phyloP scores from a whole-genome alignment of 2,113 vertebrate species.

The Arenaria interpres region DNA sequence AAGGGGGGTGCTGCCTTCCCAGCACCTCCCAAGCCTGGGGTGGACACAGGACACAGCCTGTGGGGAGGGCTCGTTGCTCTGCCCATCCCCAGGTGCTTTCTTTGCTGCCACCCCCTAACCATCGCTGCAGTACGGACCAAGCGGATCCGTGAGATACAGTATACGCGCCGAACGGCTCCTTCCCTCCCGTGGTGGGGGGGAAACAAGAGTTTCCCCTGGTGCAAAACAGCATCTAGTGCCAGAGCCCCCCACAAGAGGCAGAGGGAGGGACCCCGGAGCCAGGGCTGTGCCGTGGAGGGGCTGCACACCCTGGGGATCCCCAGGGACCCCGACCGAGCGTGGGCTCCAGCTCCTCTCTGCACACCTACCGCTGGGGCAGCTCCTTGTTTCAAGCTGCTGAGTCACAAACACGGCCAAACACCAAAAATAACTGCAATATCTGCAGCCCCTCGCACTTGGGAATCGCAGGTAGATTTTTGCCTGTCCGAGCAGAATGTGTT shows the following conservation, averaged over 20 bases:
- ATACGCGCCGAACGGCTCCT: accelerated
- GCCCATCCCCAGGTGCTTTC: background rate
- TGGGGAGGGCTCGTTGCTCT: background rate
- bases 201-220: accelerated
- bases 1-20: no score
- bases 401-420: background rate
- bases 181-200: accelerated
- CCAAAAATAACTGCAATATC: background rate
- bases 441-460: background rate
- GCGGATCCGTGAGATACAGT: accelerated
- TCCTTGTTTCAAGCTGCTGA: background rate
- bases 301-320: background rate
- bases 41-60: no score
- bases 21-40: background rate
- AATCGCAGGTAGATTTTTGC: background rate
- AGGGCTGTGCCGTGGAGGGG: background rate
- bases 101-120: background rate
- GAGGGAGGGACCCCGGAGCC: background rate
- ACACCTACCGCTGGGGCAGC: background rate
- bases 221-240: background rate
- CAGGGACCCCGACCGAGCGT: accelerated
- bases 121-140: accelerated
- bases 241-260: background rate
- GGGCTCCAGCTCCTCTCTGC: background rate
- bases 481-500: background rate